phyloP scores from a whole-genome alignment of 2,888 invertebrate species.

The Eueremaeus valkanovi region DNA sequence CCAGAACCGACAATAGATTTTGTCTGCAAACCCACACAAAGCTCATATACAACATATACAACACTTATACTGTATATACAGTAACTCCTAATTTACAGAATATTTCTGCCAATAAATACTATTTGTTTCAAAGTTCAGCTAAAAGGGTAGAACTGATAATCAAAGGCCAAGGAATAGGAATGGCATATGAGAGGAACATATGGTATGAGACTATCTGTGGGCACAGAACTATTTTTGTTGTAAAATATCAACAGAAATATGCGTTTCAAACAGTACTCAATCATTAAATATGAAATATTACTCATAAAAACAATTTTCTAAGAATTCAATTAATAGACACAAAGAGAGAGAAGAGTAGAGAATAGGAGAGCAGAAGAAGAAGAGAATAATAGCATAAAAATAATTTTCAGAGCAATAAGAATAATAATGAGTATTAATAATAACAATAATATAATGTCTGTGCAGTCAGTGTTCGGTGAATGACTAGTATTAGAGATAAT shows the following conservation, averaged over 20 bases:
- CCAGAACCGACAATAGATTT: not conserved
- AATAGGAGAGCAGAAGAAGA: not conserved
- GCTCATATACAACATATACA: not conserved
- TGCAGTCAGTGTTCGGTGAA: too few species aligned
- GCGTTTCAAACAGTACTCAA: not conserved
- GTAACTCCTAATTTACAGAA: too few species aligned
- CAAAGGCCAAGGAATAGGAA: too few species aligned
- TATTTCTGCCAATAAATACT: not conserved
- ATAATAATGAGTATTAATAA: not conserved
- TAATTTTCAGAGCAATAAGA: not conserved
- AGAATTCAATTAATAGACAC: not conserved
- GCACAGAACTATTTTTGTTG: too few species aligned
- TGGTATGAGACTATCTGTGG: too few species aligned
- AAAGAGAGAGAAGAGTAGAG: not conserved
- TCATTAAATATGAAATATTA: constrained; percentile 13
- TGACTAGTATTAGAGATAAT: not conserved
- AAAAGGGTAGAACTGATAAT: not conserved
- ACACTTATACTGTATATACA: not conserved
- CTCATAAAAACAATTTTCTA: not conserved
- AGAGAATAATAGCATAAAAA: not conserved
- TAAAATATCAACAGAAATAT: not conserved
- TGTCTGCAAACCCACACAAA: not conserved
- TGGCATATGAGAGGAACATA: too few species aligned
- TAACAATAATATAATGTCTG: not conserved
- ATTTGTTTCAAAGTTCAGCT: not conserved